These are phyloP conservation scores for Caenorhabditis briggsae DNA, from an alignment of 1,140 invertebrate species.

Conservation along the genomic window DNA sequence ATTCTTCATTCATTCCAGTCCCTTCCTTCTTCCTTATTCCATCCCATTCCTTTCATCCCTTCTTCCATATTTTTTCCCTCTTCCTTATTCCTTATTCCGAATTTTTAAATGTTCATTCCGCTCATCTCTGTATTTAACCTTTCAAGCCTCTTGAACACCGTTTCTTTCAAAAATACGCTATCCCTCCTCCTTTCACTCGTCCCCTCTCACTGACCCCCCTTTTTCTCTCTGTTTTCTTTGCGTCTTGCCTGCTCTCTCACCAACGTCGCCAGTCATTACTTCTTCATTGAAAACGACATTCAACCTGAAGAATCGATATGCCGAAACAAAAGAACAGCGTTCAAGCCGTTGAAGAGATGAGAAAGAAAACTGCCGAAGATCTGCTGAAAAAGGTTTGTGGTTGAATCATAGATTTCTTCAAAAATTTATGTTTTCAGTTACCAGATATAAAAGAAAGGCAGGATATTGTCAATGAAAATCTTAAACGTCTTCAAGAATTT, in stretches of 20 bases:
- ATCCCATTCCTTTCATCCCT: no score
- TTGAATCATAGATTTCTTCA: background rate
- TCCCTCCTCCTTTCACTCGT: background rate
- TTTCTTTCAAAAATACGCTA: background rate
- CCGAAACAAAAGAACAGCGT: conserved; percentile 1
- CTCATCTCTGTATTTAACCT: no score
- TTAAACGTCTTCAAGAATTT: conserved; percentile 24
- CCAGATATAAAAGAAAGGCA: conserved; percentile 7
- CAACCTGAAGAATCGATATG: conserved; percentile 22
- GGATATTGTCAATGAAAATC: conserved; percentile 32
- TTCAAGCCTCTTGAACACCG: background rate
- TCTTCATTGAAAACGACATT: conserved; percentile 13
- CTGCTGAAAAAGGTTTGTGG: background rate
- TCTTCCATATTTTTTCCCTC: no score
- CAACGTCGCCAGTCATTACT: background rate
- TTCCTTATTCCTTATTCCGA: no score
- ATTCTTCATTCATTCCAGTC: no score
- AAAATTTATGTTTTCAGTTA: background rate
- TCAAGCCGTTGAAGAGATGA: background rate
- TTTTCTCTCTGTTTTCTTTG: conserved; percentile 8
- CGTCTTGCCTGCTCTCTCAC: conserved; percentile 5
- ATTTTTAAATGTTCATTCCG: no score
- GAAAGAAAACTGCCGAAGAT: conserved; percentile 25
- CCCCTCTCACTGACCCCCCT: background rate
- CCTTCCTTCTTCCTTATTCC: no score